These are phyloP conservation scores for Thalpophila matura DNA, from an alignment of 2,888 invertebrate species.

Conservation along the genomic window DNA sequence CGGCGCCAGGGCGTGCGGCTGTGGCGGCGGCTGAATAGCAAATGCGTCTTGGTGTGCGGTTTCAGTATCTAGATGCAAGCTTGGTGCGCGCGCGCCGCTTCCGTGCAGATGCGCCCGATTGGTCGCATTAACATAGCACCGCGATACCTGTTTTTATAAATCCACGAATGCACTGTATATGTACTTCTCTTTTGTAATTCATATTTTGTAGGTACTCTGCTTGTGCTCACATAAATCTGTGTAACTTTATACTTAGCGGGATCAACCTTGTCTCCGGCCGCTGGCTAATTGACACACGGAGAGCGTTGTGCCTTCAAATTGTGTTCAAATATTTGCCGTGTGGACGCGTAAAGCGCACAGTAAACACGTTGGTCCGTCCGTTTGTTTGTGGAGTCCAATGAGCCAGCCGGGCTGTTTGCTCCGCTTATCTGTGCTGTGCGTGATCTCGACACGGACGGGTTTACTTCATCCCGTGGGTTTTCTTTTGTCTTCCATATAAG, in stretches of 20 bases:
- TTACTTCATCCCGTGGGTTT: slow-evolving; percentile 69
- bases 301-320: slow-evolving; percentile 88
- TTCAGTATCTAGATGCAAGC: slow-evolving; percentile 76
- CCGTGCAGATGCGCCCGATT: slow-evolving; percentile 77
- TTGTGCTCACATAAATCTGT: slow-evolving; percentile 45
- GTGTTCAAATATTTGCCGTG: slow-evolving; percentile 84
- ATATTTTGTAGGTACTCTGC: slow-evolving; percentile 67
- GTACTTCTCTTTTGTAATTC: slow-evolving; percentile 70
- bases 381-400: slow-evolving; percentile 82
- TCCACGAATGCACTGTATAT: slow-evolving; percentile 63
- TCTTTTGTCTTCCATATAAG: slow-evolving; percentile 72
- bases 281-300: slow-evolving; percentile 77
- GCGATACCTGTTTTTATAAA: slow-evolving; percentile 68
- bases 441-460: slow-evolving; percentile 74
- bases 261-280: slow-evolving; percentile 65
- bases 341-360: slow-evolving; percentile 79
- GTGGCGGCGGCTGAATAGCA: slow-evolving; percentile 79
- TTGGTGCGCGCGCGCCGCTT: slow-evolving; percentile 70
- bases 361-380: slow-evolving; percentile 79
- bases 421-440: slow-evolving; percentile 74
- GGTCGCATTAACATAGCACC: slow-evolving; percentile 76
- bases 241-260: slow-evolving; percentile 65
- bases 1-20: slow-evolving; percentile 82
- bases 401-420: slow-evolving; percentile 75
- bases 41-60: slow-evolving; percentile 80